Percentiles rank a stretch among this genome's conserved stretches.
Evolutionary conservation across 2,888 invertebrate species (phyloP).

Genomic region (Ophion ellenae): DNA sequence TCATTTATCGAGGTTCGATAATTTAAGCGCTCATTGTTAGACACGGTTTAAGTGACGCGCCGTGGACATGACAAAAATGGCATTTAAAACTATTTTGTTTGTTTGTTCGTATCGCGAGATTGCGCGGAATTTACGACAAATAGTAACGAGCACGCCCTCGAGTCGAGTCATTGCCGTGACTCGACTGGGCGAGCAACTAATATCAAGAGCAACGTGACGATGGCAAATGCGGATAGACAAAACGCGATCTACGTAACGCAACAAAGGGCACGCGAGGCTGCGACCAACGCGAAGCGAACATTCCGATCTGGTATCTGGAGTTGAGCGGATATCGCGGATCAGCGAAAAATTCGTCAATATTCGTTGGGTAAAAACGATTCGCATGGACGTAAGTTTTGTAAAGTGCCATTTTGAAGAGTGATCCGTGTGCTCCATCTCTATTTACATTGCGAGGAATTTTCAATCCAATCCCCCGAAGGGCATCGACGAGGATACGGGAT

Average conservation of each 20-base stretch:
- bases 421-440: not conserved
- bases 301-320: not conserved
- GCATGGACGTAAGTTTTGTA: slow-evolving; percentile 56
- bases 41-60: no score
- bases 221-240: slow-evolving; percentile 13
- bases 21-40: no score
- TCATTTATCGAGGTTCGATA: no score
- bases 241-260: slow-evolving; percentile 43
- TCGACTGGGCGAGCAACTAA: slow-evolving; percentile 51
- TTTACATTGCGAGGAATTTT: not conserved
- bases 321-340: not conserved
- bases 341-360: not conserved
- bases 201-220: slow-evolving; percentile 33
- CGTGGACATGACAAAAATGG: no score
- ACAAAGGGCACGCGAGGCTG: slow-evolving; percentile 39
- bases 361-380: not conserved
- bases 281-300: not conserved
- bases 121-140: not conserved
- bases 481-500: slow-evolving; percentile 47
- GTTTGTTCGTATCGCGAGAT: no score
- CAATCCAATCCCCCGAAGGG: slow-evolving; percentile 5
- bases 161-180: not conserved
- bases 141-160: not conserved
- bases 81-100: no score
- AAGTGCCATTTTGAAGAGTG: no score